Percentiles rank a stretch among this genome's conserved stretches.
phyloP scores from a whole-genome alignment of 92 coral and sea anemone genomes.

The Epizoanthus fatuus region DNA sequence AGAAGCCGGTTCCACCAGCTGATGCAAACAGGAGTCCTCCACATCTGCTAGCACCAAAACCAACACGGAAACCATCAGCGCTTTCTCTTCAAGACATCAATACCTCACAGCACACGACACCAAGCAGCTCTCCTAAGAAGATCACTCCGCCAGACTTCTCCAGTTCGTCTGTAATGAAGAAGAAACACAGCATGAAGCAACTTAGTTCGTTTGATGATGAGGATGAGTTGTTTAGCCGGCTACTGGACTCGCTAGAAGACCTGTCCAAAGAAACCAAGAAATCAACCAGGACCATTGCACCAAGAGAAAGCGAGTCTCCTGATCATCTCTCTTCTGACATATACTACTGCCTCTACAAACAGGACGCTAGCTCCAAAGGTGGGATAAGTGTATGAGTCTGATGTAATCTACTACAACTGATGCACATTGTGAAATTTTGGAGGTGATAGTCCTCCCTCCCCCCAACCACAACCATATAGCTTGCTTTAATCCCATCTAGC shows the following conservation, averaged over 20 bases:
- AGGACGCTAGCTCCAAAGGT: slow-evolving; percentile 13
- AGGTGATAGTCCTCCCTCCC: neutral
- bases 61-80: slow-evolving; percentile 52
- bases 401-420: no score
- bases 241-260: slow-evolving; percentile 52
- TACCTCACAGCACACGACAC: slow-evolving; percentile 1
- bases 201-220: slow-evolving; percentile 28
- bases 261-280: neutral
- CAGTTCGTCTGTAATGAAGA: slow-evolving; percentile 22
- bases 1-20: neutral
- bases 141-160: slow-evolving; percentile 9
- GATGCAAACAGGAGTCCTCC: slow-evolving; percentile 22
- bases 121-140: slow-evolving; percentile 24
- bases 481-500: no score
- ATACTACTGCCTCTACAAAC: slow-evolving; percentile 47
- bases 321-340: slow-evolving; percentile 64
- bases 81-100: slow-evolving; percentile 64
- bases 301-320: slow-evolving; percentile 30
- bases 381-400: no score
- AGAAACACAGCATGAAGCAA: slow-evolving; percentile 24
- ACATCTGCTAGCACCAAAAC: neutral
- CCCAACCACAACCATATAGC: no score
- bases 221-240: slow-evolving; percentile 55
- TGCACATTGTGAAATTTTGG: neutral
- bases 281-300: neutral